Evolutionary conservation across 2,797 vertebrate genomes (phyloP), one percentile per base, ranked within the genome.

Genomic region (Eospalax fontanierii): DNA sequence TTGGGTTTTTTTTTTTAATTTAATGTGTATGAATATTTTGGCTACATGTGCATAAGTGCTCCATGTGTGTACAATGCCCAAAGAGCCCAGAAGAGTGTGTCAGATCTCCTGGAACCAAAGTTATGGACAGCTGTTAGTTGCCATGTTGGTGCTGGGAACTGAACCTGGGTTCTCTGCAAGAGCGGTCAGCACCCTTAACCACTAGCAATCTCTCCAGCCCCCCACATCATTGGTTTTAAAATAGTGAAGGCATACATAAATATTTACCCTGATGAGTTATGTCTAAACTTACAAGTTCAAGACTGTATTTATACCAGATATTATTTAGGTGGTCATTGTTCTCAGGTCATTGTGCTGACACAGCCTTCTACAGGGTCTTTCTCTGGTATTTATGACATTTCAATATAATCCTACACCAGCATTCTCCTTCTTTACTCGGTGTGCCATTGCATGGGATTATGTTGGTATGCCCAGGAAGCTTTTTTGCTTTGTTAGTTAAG

Each of bases 401-500:
- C 38, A 80, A 46, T 16, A 26, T 33, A 87, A 90, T 40, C 26
- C 6, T 87, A 35, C 91, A n/a, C 8, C 78, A 81, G 21, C 40
- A 28, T 10, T 81, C 18, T 61, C 78, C 40, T 26, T 22, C 26
- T 38, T 70, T 74, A n/a, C 4, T 75, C 38, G 22, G 22, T 65
- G n/a, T 74, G 12, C 5, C 71, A 46, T 18, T 61, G 4, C 38
- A 59, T 33, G 28, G 73, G 71, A 35, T 59, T 21, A 28, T n/a
- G 0, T n/a, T 57, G 4, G 12, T 70, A 66, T 57, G 73, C 4
- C 30, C 28, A 73, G 14, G 3, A 90, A 90, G 28, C 19, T 0
- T 88, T n/a, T 75, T 74, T 82, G 38, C 43, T 81, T 80, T 91
- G n/a, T 54, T 59, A 73, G 24, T 63, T 61, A 63, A 87, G 40